phyloP scores from a whole-genome alignment of 1,140 invertebrate genomes.

The Plutomurus gul region DNA sequence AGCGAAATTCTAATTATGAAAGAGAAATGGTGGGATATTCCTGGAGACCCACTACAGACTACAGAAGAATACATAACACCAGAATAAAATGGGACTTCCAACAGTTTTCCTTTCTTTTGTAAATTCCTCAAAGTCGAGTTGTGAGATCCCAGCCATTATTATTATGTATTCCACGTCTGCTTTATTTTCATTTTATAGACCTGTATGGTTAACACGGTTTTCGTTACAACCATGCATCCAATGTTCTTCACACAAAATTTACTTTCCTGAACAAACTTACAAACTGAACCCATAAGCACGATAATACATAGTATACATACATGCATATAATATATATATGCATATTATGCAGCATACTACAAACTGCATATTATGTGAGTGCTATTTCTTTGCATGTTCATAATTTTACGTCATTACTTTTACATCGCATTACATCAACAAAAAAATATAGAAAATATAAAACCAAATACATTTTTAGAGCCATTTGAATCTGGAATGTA shows the following conservation, averaged over 20 bases:
- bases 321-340: too few species aligned
- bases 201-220: not conserved
- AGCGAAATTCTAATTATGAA: conserved; percentile 38
- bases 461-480: too few species aligned
- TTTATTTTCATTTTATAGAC: conserved; percentile 11
- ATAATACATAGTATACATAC: too few species aligned
- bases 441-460: too few species aligned
- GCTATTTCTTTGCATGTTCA: too few species aligned
- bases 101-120: conserved; percentile 45
- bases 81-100: conserved; percentile 35
- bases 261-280: too few species aligned
- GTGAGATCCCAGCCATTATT: conserved; percentile 24
- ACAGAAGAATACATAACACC: conserved; percentile 10
- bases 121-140: conserved; percentile 36
- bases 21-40: conserved; percentile 14
- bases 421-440: too few species aligned
- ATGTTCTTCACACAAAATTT: not conserved
- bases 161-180: not conserved
- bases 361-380: too few species aligned
- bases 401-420: too few species aligned
- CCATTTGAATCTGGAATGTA: too few species aligned
- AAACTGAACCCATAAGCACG: too few species aligned
- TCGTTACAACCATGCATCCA: not conserved
- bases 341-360: too few species aligned
- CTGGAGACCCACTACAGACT: not conserved